Conservation (phyloP, 1,140 invertebrate genomes). For the Drosophila triauraria region DNA sequence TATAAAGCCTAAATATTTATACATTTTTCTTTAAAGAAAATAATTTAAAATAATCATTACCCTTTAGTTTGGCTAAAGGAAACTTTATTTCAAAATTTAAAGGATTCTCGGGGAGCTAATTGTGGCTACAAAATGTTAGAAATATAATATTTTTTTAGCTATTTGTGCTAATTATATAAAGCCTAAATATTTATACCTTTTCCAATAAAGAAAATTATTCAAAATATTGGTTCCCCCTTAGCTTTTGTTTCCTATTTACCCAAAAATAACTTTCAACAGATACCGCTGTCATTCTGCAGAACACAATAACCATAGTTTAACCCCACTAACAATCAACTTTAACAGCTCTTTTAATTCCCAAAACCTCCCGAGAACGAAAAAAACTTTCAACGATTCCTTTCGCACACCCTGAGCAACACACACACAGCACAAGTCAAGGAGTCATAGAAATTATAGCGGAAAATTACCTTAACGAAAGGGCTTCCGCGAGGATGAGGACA, state of each 20-base stretch:
- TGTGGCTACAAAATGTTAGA: too few species aligned
- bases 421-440: constrained; percentile 17
- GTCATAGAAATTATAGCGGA: constrained; percentile 70
- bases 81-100: too few species aligned
- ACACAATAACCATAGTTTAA: constrained; percentile 12
- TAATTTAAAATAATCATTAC: too few species aligned
- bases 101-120: too few species aligned
- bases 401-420: constrained; percentile 17
- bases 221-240: neutral
- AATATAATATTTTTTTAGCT: too few species aligned
- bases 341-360: constrained; percentile 33
- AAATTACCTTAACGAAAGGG: constrained; percentile 77
- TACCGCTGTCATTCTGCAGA: neutral
- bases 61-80: neutral
- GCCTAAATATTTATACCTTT: too few species aligned
- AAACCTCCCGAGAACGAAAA: constrained; percentile 14
- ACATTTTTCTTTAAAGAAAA: neutral
- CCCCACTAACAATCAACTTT: constrained; percentile 25
- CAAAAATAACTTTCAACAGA: neutral
- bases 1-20: neutral
- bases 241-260: neutral
- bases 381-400: constrained; percentile 51
- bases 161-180: too few species aligned
- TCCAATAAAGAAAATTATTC: too few species aligned
- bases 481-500: constrained; percentile 53